Evolutionary conservation across 2,113 vertebrate genomes (phyloP), one percentile per base, ranked within the genome.

Genomic region (Dolichallabes microphthalmus): DNA sequence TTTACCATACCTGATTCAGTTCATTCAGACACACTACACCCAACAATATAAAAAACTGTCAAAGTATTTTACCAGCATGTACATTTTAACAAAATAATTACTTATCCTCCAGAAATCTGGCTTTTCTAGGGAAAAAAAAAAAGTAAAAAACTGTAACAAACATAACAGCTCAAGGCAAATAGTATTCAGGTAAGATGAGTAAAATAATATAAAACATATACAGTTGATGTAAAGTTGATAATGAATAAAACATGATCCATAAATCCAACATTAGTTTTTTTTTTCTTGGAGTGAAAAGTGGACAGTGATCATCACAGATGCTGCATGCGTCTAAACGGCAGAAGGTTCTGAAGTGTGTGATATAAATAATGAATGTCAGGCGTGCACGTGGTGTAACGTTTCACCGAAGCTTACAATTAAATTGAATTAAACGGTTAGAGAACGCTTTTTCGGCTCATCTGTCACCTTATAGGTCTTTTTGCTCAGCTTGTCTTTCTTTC

Each of bases 331-430:
- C 11, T 14, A 52, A 50, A 81, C 4, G 39, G 35, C 79, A 80
- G 58, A 63, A 64, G 79, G 79, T 81, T 60, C 79, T 20, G 35
- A 64, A 64, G 58, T 27, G 60, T 64, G 60, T 64, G 79, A 81
- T 81, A 81, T 81, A 81, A 81, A 81, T 81, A 81, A 64, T 64
- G 60, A 81, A 60, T 60, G 60, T 50, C 78, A 63, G 60, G 58
- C 3, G 57, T 63, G 58, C 15, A 32, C 58, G 13, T n/a, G 79
- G 79, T 81, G 39, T 81, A 64, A 64, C 25, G 60, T 81, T 81
- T 81, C 79, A 81, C 79, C 27, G 22, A 64, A 27, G 79, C 79
- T 81, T 81, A 64, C 79, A 64, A 81, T 81, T 64, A 81, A 81
- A 81, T 81, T 81, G 79, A 81, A 81, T 81, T 64, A 64, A 81